Evolutionary conservation across 2,888 invertebrate species (phyloP).

Genomic region (Notocelia uddmanniana): DNA sequence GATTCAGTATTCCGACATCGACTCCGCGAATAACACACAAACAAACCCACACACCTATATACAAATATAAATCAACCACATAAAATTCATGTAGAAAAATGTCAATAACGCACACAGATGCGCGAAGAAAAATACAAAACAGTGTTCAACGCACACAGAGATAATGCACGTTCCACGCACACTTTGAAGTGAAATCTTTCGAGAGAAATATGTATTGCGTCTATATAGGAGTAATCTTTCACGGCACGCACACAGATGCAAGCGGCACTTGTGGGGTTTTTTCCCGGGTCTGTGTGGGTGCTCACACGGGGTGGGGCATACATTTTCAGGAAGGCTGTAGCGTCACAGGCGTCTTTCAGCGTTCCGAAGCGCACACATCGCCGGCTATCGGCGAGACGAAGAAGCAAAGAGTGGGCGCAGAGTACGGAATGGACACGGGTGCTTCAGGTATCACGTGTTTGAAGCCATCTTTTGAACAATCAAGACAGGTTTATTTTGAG

Average conservation of each 20-base stretch:
- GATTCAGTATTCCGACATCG: conserved; percentile 79
- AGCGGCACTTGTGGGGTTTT: conserved; percentile 67
- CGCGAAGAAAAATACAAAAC: conserved; percentile 59
- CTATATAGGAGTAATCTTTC: conserved; percentile 78
- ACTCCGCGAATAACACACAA: conserved; percentile 73
- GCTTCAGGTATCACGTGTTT: not conserved
- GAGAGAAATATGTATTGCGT: conserved; percentile 70
- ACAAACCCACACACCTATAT: conserved; percentile 58
- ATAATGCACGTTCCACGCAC: conserved; percentile 48
- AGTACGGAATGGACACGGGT: conserved; percentile 54
- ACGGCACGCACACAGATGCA: conserved; percentile 62
- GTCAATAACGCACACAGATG: conserved; percentile 76
- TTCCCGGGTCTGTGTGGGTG: conserved; percentile 66
- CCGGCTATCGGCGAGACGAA: conserved; percentile 83
- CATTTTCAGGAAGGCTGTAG: conserved; percentile 82
- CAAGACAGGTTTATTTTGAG: not conserved
- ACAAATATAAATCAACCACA: conserved; percentile 76
- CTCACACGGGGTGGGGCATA: conserved; percentile 64
- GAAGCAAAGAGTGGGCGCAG: conserved; percentile 78
- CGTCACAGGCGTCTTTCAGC: conserved; percentile 85
- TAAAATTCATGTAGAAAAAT: conserved; percentile 85
- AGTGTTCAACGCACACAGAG: conserved; percentile 57
- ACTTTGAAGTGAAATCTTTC: conserved; percentile 63
- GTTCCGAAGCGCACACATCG: conserved; percentile 83
- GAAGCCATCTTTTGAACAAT: not conserved